phyloP scores from a whole-genome alignment of 1,140 invertebrate genomes.

The Philaenus spumarius region DNA sequence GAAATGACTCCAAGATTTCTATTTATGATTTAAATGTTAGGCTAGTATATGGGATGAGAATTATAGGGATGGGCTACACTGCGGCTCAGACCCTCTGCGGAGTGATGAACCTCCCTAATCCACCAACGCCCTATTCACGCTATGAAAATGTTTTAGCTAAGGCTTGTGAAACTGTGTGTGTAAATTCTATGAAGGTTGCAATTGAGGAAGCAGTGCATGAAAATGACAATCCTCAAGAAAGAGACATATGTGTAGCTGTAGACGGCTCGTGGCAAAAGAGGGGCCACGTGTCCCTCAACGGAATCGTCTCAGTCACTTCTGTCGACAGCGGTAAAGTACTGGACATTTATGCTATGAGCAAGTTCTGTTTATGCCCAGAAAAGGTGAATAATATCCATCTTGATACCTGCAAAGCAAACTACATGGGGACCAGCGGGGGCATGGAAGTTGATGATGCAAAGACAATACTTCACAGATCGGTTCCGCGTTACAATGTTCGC shows the following conservation, averaged over 20 bases:
- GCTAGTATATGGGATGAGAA: background rate
- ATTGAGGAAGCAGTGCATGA: background rate
- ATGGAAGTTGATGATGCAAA: no score
- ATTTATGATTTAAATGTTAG: background rate
- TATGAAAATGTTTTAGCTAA: background rate
- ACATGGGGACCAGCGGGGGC: no score
- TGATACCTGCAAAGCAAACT: background rate
- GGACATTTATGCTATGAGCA: background rate
- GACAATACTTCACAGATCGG: no score
- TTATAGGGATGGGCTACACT: background rate
- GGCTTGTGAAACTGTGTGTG: background rate
- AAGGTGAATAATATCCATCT: background rate
- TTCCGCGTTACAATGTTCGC: no score
- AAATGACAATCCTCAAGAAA: no score
- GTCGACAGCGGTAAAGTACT: no score
- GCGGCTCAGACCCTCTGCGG: background rate
- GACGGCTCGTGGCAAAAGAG: no score
- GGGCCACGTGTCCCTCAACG: no score
- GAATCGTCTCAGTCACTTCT: no score
- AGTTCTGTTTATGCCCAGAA: constrained; percentile 1
- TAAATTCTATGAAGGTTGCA: background rate
- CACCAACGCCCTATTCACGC: background rate
- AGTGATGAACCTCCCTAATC: background rate
- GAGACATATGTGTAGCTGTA: no score
- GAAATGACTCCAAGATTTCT: background rate